phyloP scores from a whole-genome alignment of 2,113 vertebrate genomes.

The Edolisoma coerulescens region DNA sequence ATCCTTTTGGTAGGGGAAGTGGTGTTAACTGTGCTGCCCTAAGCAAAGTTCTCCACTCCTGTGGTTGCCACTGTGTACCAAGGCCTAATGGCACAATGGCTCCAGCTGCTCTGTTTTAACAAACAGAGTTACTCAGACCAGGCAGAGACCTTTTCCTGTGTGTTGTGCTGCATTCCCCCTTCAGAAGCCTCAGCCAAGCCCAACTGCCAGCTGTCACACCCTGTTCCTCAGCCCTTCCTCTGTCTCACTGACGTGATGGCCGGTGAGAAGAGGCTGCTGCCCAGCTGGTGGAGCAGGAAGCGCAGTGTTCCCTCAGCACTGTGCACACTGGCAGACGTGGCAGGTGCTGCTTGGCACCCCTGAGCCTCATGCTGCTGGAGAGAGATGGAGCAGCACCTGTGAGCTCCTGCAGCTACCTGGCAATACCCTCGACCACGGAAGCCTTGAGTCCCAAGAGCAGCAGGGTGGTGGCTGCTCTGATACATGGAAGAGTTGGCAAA shows the following conservation, averaged over 20 bases:
- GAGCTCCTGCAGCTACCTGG: background rate
- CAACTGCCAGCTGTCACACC: background rate
- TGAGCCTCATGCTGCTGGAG: background rate
- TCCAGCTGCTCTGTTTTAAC: background rate
- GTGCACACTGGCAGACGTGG: fast-evolving
- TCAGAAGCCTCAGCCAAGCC: background rate
- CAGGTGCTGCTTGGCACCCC: background rate
- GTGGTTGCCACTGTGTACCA: fast-evolving
- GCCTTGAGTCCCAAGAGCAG: fast-evolving
- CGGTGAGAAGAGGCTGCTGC: fast-evolving
- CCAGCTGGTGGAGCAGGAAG: background rate
- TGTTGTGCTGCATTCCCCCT: background rate
- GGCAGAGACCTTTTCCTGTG: background rate
- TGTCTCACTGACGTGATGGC: fast-evolving
- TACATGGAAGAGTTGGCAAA: fast-evolving
- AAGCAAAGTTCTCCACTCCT: background rate
- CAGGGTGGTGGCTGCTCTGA: background rate
- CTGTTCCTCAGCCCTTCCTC: background rate
- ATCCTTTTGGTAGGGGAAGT: background rate
- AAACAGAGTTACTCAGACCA: background rate
- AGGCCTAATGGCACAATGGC: background rate
- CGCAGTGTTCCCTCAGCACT: fast-evolving
- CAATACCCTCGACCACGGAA: background rate
- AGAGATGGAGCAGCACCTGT: background rate
- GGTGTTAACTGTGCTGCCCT: background rate